Evolutionary conservation across 2,113 vertebrate genomes (phyloP), one percentile per base, ranked within the genome.

Genomic region (Limanda limanda): DNA sequence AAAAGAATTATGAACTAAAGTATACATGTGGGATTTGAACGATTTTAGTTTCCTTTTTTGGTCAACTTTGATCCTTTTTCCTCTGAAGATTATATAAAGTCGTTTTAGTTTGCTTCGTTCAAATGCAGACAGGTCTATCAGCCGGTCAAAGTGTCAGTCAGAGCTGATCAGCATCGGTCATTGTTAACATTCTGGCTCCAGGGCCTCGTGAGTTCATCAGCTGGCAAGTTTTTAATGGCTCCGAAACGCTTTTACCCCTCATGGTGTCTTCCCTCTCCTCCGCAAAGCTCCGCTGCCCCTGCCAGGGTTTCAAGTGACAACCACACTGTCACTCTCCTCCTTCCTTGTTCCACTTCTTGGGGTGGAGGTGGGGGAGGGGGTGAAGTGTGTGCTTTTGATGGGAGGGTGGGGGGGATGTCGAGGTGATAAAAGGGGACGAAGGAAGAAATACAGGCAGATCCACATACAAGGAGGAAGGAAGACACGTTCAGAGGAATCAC

Each of bases 261-360:
- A 57, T 42, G 76, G 70, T 72, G 76, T 84, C 85, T 87, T 79
- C 74, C 74, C 40, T 65, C 59, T 79, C 71, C 76, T 90, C 79
- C 79, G 76, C 78, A 67, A 74, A 78, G 79, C 79, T 54, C 64
- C 21, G 72, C 71, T 61, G 83, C 86, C 90, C 83, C 78, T 89
- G 83, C 87, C 86, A 81, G 78, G 90, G 90, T 93, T 92, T 95
- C 94, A 90, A 80, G 89, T 95, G 88, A 91, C 94, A 87, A 40
- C 76, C 74, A 42, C 83, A 85, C 83, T 76, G 81, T 86, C 83
- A 51, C 86, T 87, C 79, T 87, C 81, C 76, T 81, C 71, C 86
- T 83, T 82, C 76, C 81, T 87, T 83, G 78, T 82, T 80, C 76
- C 67, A 63, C 74, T 79, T 73, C 47, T 71, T 55, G 66, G 66